phyloP scores from a whole-genome alignment of 2,797 vertebrate species.

The Pipistrellus pipistrellus region DNA sequence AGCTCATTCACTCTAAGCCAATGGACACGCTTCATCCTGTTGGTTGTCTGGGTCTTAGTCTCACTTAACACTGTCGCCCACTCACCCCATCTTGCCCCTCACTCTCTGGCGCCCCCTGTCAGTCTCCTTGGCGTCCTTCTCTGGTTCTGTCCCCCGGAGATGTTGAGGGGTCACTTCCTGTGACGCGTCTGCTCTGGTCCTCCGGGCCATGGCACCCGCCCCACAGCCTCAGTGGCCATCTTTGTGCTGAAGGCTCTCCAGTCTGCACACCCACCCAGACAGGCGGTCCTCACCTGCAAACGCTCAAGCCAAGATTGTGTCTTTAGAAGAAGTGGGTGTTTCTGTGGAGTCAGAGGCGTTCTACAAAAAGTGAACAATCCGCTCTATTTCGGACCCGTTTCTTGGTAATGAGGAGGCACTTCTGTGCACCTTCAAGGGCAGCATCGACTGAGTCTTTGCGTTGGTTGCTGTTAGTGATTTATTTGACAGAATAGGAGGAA shows the following conservation, averaged over 20 bases:
- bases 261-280: neutral
- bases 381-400: neutral
- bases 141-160: neutral
- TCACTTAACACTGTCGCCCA: neutral
- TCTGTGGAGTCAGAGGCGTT: neutral
- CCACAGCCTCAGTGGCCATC: too few relatives aligned
- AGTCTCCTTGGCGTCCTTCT: neutral
- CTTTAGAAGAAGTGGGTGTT: constrained; percentile 22
- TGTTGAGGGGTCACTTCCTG: neutral
- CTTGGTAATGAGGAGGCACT: neutral
- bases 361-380: neutral
- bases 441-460: neutral
- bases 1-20: neutral
- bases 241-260: neutral
- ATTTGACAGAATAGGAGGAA: neutral
- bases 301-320: neutral
- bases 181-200: too few relatives aligned
- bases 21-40: neutral
- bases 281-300: too few relatives aligned
- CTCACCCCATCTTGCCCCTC: neutral
- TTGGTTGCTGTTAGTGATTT: neutral
- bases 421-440: neutral
- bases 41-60: neutral
- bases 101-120: neutral
- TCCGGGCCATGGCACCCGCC: neutral